phyloP scores from a whole-genome alignment of 1,140 invertebrate species.

The Hypothenemus hampei region DNA sequence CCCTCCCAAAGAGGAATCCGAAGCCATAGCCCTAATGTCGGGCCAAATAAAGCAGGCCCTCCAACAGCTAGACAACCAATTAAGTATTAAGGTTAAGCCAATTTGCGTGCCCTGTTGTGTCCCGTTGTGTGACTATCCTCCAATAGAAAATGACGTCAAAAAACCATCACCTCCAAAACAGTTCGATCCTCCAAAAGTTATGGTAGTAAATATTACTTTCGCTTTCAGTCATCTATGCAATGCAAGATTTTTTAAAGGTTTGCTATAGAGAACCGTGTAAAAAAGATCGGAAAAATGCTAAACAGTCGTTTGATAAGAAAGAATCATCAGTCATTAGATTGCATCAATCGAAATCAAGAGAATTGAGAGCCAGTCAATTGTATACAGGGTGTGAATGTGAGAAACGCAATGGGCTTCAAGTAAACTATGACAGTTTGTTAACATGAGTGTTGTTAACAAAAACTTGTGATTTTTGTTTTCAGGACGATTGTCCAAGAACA shows the following conservation, averaged over 20 bases:
- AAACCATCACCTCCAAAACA: conserved; percentile 3
- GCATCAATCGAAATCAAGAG: conserved; percentile 52
- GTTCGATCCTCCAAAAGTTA: conserved; percentile 22
- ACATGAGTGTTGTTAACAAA: not conserved
- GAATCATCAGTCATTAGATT: conserved; percentile 14
- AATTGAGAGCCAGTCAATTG: conserved; percentile 60
- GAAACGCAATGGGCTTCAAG: conserved; percentile 60
- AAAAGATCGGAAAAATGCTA: conserved; percentile 7
- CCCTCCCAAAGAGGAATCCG: conserved; percentile 21
- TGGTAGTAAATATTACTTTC: conserved; percentile 13
- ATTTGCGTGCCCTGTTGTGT: conserved; percentile 24
- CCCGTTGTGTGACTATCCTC: conserved; percentile 14
- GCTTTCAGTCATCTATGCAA: not conserved
- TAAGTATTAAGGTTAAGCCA: conserved; percentile 21
- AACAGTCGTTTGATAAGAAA: not conserved
- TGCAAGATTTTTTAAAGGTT: conserved; percentile 7
- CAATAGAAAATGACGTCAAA: not conserved
- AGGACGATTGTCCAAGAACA: conserved; percentile 62
- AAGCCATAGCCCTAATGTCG: conserved; percentile 13
- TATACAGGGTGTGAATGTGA: conserved; percentile 67
- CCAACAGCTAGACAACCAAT: conserved; percentile 13
- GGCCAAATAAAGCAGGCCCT: conserved; percentile 14
- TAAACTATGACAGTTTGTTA: not conserved
- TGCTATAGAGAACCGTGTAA: conserved; percentile 21
- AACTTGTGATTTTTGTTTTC: not conserved